phyloP scores from a whole-genome alignment of 2,888 invertebrate species.

The Slavum lentiscoides region DNA sequence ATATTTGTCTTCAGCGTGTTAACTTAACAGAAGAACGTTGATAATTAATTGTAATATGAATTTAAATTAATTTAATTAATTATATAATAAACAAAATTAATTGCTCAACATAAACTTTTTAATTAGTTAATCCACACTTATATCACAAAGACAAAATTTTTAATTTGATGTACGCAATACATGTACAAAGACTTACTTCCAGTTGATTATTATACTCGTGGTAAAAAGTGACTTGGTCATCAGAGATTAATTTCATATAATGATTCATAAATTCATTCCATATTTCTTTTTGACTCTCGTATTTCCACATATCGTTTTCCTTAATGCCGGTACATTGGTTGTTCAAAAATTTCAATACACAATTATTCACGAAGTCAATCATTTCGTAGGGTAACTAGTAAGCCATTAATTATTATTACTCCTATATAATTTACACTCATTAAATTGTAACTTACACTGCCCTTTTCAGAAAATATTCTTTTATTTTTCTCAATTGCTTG shows the following conservation, averaged over 20 bases:
- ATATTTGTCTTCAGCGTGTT: too few species aligned
- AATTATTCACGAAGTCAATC: conserved; percentile 13
- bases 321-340: neutral
- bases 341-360: conserved; percentile 11
- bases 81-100: too few species aligned
- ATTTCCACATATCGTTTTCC: conserved; percentile 12
- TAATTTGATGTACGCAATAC: too few species aligned
- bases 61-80: too few species aligned
- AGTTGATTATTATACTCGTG: conserved; percentile 15
- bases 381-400: conserved; percentile 27
- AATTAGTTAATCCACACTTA: too few species aligned
- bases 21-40: too few species aligned
- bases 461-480: conserved; percentile 59
- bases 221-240: conserved; percentile 1
- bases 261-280: conserved; percentile 33
- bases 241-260: conserved; percentile 7
- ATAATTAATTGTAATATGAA: too few species aligned
- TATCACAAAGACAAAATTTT: too few species aligned
- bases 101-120: too few species aligned
- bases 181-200: conserved; percentile 25
- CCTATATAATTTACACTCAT: neutral
- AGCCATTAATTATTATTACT: neutral
- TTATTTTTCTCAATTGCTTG: conserved; percentile 65
- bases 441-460: conserved; percentile 56
- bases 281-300: conserved; percentile 10